phyloP scores from a whole-genome alignment of 2,113 vertebrate species.

The Brienomyrus longianalis region DNA sequence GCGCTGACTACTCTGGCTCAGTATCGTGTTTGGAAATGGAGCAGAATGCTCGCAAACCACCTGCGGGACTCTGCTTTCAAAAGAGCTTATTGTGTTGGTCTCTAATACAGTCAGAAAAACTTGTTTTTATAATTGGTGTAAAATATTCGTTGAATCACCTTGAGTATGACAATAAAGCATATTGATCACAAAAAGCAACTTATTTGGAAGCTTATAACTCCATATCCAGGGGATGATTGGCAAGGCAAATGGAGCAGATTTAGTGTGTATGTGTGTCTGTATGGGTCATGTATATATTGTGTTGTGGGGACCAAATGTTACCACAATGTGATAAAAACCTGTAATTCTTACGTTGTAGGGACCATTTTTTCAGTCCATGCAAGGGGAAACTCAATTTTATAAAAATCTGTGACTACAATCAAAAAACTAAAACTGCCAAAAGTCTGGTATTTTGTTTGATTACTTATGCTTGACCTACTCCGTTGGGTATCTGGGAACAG shows the following conservation, averaged over 20 bases:
- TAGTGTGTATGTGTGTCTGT: too few relatives aligned
- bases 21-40: neutral
- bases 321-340: neutral
- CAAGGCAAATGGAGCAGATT: neutral
- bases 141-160: neutral
- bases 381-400: too few relatives aligned
- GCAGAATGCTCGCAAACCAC: neutral
- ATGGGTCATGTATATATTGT: too few relatives aligned
- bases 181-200: neutral
- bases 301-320: neutral
- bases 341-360: neutral
- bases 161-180: neutral
- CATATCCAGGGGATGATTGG: neutral
- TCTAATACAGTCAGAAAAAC: neutral
- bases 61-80: neutral
- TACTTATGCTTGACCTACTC: neutral
- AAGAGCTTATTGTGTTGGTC: neutral
- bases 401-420: too few relatives aligned
- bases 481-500: too few relatives aligned
- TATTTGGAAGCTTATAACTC: neutral
- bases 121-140: neutral
- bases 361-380: neutral
- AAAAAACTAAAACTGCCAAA: neutral
- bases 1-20: neutral
- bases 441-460: neutral